Evolutionary conservation across 1,140 invertebrate genomes (phyloP).

Genomic region (Ruditapes philippinarum): DNA sequence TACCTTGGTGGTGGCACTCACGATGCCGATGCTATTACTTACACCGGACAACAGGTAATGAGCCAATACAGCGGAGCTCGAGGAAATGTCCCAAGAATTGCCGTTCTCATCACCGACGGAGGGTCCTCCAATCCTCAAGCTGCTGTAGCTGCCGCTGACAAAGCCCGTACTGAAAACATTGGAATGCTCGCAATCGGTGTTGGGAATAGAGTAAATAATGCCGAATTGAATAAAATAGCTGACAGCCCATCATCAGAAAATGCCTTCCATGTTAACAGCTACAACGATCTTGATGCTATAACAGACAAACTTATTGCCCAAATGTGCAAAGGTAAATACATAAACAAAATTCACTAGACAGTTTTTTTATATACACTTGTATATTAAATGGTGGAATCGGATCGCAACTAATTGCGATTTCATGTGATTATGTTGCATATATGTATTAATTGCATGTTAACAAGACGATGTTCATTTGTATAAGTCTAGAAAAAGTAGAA

Average conservation of each 20-base stretch:
- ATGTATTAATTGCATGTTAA: too few species aligned
- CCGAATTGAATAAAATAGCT: conserved; percentile 78
- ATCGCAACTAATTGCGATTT: too few species aligned
- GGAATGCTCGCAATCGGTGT: conserved; percentile 80
- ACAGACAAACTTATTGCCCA: conserved; percentile 74
- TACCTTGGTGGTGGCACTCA: conserved; percentile 79
- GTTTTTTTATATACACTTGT: too few species aligned
- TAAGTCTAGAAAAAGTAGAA: too few species aligned
- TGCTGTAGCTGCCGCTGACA: conserved; percentile 68
- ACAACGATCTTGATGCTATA: conserved; percentile 72
- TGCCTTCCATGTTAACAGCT: conserved; percentile 73
- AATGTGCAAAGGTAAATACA: conserved; percentile 74
- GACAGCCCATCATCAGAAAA: conserved; percentile 69
- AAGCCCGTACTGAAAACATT: conserved; percentile 71
- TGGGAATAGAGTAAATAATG: conserved; percentile 72
- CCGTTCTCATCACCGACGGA: conserved; percentile 75
- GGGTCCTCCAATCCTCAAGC: conserved; percentile 64
- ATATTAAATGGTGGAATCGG: too few species aligned
- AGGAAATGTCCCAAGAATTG: conserved; percentile 78
- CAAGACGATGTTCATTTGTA: too few species aligned
- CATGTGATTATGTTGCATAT: too few species aligned
- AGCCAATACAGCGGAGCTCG: conserved; percentile 73
- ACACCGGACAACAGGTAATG: conserved; percentile 75
- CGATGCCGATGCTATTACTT: conserved; percentile 77
- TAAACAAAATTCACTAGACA: too few species aligned